These are phyloP conservation scores for Protonemura montana DNA, from an alignment of 2,888 invertebrate genomes.

Conservation along the genomic window DNA sequence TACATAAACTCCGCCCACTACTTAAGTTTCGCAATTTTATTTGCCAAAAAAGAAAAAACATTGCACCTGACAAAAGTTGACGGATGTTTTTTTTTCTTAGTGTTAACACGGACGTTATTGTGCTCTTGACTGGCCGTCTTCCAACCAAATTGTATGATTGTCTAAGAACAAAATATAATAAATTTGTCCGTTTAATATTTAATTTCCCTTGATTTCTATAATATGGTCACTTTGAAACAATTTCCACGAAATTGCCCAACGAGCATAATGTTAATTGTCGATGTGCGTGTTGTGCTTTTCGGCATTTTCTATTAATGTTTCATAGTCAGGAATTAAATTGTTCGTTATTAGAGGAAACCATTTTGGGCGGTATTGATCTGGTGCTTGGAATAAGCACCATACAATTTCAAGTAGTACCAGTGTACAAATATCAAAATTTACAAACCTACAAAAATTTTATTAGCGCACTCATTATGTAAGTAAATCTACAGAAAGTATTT, in stretches of 20 bases:
- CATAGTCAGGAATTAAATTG: slow-evolving; percentile 35
- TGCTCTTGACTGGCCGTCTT: no score
- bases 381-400: not conserved
- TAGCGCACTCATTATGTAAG: not conserved
- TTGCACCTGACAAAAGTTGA: not conserved
- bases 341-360: slow-evolving; percentile 13
- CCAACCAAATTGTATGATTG: not conserved
- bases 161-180: not conserved
- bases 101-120: no score
- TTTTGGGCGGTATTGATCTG: slow-evolving; percentile 36
- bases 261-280: slow-evolving; percentile 34
- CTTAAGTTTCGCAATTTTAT: slow-evolving; percentile 26
- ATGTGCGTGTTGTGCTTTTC: slow-evolving; percentile 28
- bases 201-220: not conserved
- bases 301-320: slow-evolving; percentile 38
- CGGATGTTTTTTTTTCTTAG: no score
- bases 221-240: slow-evolving; percentile 16
- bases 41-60: not conserved
- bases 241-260: slow-evolving; percentile 38
- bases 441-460: not conserved
- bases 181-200: slow-evolving; percentile 7
- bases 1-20: slow-evolving; percentile 31
- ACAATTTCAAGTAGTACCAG: not conserved
- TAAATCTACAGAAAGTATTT: no score
- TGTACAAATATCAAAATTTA: not conserved